Evolutionary conservation across 2,797 vertebrate genomes (phyloP).

Genomic region (Octomys mimax): DNA sequence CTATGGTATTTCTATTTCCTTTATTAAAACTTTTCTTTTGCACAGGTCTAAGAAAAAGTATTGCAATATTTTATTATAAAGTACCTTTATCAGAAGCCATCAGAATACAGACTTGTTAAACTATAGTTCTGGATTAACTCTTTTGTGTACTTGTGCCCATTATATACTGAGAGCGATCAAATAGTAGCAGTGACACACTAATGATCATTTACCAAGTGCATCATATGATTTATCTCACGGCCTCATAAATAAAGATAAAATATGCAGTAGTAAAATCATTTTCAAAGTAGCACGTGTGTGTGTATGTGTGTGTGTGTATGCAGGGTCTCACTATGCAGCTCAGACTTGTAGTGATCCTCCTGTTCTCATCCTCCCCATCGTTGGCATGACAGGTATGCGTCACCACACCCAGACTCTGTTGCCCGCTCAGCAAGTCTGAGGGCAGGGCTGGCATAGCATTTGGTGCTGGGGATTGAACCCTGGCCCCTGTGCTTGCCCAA

Average conservation of each 20-base stretch:
- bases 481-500: too few relatives aligned
- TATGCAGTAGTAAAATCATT: not conserved
- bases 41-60: not conserved
- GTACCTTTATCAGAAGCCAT: not conserved
- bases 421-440: too few relatives aligned
- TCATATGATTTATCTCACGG: not conserved
- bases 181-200: slow-evolving; percentile 3
- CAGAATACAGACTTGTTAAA: slow-evolving; percentile 24
- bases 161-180: not conserved
- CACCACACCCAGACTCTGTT: too few relatives aligned
- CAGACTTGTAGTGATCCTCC: too few relatives aligned
- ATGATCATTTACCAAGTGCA: not conserved
- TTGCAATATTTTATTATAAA: slow-evolving; percentile 10
- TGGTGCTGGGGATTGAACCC: too few relatives aligned
- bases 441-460: too few relatives aligned
- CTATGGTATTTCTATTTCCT: not conserved
- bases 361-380: too few relatives aligned
- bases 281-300: not conserved
- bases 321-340: too few relatives aligned
- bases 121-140: not conserved
- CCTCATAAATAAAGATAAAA: not conserved
- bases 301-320: too few relatives aligned
- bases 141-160: not conserved
- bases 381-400: too few relatives aligned
- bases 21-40: not conserved